These are phyloP conservation scores for Rhagoletis pomonella DNA, from an alignment of 1,140 invertebrate species.

Conservation along the genomic window DNA sequence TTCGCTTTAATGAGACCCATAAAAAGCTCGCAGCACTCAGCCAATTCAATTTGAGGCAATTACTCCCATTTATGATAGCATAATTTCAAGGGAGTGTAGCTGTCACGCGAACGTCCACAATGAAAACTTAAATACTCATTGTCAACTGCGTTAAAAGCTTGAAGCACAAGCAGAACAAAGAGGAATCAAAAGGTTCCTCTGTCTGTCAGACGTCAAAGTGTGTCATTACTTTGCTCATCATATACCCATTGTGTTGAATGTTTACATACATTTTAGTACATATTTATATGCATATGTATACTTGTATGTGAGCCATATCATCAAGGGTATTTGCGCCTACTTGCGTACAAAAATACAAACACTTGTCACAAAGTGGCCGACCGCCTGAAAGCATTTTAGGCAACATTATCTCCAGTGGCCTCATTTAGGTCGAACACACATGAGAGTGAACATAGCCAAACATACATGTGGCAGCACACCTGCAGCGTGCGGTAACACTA, in stretches of 20 bases:
- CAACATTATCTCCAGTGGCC: constrained; percentile 46
- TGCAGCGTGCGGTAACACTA: no score
- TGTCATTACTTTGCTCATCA: constrained; percentile 14
- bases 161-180: neutral
- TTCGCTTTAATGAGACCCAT: no score
- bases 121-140: constrained; percentile 36
- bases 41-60: neutral
- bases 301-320: neutral
- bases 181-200: neutral
- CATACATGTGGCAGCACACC: no score
- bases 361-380: constrained; percentile 41
- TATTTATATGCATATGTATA: neutral
- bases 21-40: neutral
- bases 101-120: constrained; percentile 28
- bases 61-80: constrained; percentile 15
- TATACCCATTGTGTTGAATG: neutral
- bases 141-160: constrained; percentile 3
- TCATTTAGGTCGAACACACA: constrained; percentile 15
- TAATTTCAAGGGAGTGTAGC: constrained; percentile 17
- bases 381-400: constrained; percentile 47
- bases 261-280: neutral
- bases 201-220: constrained; percentile 27
- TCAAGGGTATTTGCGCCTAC: neutral
- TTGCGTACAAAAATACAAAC: neutral
- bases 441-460: neutral